Evolutionary conservation across 2,797 vertebrate species (phyloP).

Genomic region (Numenius phaeopus): DNA sequence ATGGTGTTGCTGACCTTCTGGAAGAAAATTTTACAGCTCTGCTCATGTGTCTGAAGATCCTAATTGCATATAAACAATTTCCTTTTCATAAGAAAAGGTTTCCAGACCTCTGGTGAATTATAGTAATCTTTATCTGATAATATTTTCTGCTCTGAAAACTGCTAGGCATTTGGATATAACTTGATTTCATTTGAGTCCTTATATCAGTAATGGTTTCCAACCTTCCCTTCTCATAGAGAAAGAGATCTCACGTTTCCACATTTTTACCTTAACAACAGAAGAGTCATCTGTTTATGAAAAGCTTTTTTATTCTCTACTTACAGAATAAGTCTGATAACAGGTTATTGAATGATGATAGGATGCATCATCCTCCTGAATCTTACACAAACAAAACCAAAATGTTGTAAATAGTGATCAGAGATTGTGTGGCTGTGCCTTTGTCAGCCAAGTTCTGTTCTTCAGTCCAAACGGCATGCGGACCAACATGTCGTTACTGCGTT

Average conservation of each 20-base stretch:
- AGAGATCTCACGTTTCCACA: neutral
- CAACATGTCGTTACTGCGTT: fast-evolving
- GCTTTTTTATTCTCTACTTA: neutral
- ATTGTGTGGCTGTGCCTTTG: neutral
- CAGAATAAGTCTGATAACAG: neutral
- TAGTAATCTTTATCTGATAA: constrained; percentile 13
- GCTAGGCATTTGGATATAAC: neutral
- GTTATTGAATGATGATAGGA: neutral
- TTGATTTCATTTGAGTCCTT: neutral
- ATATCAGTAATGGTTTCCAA: neutral
- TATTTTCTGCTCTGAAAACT: constrained; percentile 21
- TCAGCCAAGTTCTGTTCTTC: neutral
- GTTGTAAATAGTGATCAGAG: neutral
- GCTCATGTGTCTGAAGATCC: constrained; percentile 22
- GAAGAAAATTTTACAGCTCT: constrained; percentile 44
- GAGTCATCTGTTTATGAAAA: neutral
- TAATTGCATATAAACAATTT: constrained; percentile 53
- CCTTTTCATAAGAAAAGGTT: constrained; percentile 14
- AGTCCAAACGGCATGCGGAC: fast-evolving
- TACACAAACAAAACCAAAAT: neutral
- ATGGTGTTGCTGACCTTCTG: constrained; percentile 14
- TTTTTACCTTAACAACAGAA: neutral
- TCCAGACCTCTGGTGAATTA: constrained; percentile 12
- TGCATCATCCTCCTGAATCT: neutral
- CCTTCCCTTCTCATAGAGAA: neutral